Evolutionary conservation across 2,113 vertebrate genomes (phyloP).

Genomic region (Mormyrus iriodes): DNA sequence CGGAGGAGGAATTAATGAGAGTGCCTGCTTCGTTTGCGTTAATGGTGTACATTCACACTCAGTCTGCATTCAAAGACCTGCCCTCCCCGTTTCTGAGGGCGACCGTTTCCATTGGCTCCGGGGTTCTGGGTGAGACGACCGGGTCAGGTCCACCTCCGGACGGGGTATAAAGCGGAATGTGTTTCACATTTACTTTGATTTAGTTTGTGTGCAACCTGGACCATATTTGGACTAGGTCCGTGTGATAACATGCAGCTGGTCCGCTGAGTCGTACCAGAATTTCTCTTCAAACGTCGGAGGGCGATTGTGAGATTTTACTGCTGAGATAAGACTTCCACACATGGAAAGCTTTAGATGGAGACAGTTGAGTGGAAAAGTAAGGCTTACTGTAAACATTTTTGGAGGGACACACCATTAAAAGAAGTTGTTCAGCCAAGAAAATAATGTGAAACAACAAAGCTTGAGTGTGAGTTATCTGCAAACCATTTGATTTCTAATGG

Average conservation of each 20-base stretch:
- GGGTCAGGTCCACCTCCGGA: neutral
- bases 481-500: conserved; percentile 6
- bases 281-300: neutral
- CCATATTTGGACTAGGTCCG: neutral
- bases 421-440: conserved; percentile 23
- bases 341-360: neutral
- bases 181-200: conserved; percentile 16
- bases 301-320: neutral
- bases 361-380: neutral
- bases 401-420: conserved; percentile 9
- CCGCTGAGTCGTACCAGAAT: neutral
- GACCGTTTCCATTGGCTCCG: neutral
- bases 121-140: neutral
- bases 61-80: neutral
- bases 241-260: neutral
- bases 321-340: conserved; percentile 3
- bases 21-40: neutral
- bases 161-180: neutral
- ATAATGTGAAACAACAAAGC: conserved; percentile 19
- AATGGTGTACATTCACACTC: neutral
- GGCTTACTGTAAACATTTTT: neutral
- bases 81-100: neutral
- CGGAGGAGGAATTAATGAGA: neutral
- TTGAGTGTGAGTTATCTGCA: neutral
- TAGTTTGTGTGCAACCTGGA: neutral